Conservation (phyloP, 2,888 invertebrate species). For the Drosophila mulleri region DNA sequence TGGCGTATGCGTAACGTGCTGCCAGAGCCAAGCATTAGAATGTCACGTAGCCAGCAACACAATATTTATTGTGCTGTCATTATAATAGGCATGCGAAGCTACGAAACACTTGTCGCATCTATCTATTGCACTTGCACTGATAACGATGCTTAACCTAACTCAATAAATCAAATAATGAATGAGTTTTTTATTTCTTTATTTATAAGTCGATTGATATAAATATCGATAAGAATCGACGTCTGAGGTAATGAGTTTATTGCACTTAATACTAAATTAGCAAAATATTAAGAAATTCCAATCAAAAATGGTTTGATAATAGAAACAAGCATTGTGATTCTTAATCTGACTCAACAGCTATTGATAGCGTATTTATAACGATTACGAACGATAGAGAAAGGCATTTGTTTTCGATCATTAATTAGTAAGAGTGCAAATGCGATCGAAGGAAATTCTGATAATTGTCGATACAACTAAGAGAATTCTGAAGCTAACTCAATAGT, state of each 20-base stretch:
- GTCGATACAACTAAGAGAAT: not conserved
- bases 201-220: not conserved
- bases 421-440: too few species aligned
- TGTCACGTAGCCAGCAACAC: not conserved
- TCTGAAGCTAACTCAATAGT: not conserved
- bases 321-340: not conserved
- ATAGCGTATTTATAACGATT: not conserved
- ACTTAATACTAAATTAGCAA: too few species aligned
- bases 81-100: not conserved
- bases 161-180: not conserved
- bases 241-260: too few species aligned
- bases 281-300: too few species aligned
- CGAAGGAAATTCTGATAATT: not conserved
- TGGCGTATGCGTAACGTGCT: constrained; percentile 49
- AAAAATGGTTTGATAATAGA: not conserved
- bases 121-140: not conserved
- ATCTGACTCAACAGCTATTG: not conserved
- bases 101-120: not conserved
- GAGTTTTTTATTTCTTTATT: not conserved
- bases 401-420: not conserved
- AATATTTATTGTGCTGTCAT: not conserved
- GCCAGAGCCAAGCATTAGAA: not conserved
- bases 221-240: too few species aligned
- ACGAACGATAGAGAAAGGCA: too few species aligned
- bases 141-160: not conserved